These are phyloP conservation scores for Orthosia cruda DNA, from an alignment of 2,888 invertebrate genomes.

Conservation along the genomic window DNA sequence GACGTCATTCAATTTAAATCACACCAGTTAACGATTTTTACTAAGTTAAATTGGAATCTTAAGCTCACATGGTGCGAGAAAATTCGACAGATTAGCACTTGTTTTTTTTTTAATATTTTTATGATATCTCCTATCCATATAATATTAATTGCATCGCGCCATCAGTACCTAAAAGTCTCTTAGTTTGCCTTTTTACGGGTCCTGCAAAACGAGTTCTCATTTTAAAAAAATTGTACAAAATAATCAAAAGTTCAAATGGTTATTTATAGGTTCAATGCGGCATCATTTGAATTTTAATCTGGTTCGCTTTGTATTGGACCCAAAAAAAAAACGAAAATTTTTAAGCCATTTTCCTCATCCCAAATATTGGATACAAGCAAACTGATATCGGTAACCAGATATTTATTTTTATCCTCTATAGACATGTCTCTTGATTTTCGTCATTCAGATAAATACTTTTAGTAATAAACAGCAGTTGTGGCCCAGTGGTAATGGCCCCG, in stretches of 20 bases:
- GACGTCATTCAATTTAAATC: no score
- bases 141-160: no score
- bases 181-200: not conserved
- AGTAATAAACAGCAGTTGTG: not conserved
- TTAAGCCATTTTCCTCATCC: conserved; percentile 4
- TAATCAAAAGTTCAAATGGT: not conserved
- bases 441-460: not conserved
- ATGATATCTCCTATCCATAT: no score
- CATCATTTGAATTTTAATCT: not conserved
- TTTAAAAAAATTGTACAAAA: not conserved
- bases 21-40: no score
- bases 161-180: no score
- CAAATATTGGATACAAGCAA: not conserved
- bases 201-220: conserved; percentile 6
- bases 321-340: conserved; percentile 10
- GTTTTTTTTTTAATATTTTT: no score
- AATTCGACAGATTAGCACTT: no score
- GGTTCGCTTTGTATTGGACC: not conserved
- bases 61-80: no score
- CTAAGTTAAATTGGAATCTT: no score
- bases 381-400: conserved; percentile 1
- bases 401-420: not conserved
- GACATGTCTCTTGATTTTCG: not conserved
- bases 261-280: not conserved
- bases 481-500: no score